phyloP scores from a whole-genome alignment of 2,888 invertebrate genomes.

The Pteria penguin region DNA sequence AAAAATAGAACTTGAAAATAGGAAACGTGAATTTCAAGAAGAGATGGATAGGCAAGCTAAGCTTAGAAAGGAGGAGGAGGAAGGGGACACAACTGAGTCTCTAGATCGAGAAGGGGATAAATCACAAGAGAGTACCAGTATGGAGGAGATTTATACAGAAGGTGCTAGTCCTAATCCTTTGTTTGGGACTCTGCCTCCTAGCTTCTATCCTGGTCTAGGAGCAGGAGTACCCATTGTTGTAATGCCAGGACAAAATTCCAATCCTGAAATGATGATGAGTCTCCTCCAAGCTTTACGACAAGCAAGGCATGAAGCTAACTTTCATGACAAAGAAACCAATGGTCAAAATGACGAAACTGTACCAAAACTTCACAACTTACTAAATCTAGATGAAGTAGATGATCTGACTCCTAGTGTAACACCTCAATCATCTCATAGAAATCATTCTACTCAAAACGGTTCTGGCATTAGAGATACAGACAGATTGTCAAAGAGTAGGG shows the following conservation, averaged over 20 bases:
- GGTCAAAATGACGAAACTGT: conserved; percentile 23
- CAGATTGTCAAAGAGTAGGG: background rate
- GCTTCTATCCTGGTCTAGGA: conserved; percentile 31
- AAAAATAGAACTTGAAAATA: conserved; percentile 51
- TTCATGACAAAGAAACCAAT: conserved; percentile 51
- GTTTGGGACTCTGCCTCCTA: conserved; percentile 11
- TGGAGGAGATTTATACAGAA: conserved; percentile 20
- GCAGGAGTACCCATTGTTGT: conserved; percentile 56
- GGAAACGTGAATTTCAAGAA: conserved; percentile 43
- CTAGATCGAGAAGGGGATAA: conserved; percentile 40
- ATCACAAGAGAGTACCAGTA: background rate
- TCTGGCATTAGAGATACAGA: conserved; percentile 2
- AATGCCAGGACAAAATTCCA: conserved; percentile 55
- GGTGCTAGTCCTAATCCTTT: background rate
- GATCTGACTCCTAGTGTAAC: conserved; percentile 33
- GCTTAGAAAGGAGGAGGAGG: conserved; percentile 38
- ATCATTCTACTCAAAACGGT: conserved; percentile 5
- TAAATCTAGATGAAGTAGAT: conserved; percentile 41
- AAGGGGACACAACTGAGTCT: background rate
- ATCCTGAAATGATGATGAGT: conserved; percentile 59
- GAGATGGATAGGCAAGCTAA: conserved; percentile 47
- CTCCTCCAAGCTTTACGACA: conserved; percentile 63
- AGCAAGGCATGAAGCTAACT: conserved; percentile 64
- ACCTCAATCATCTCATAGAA: conserved; percentile 2
- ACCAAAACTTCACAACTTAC: conserved; percentile 17